These are phyloP conservation scores for Drusus annulatus DNA, from an alignment of 1,140 invertebrate species.

Conservation along the genomic window DNA sequence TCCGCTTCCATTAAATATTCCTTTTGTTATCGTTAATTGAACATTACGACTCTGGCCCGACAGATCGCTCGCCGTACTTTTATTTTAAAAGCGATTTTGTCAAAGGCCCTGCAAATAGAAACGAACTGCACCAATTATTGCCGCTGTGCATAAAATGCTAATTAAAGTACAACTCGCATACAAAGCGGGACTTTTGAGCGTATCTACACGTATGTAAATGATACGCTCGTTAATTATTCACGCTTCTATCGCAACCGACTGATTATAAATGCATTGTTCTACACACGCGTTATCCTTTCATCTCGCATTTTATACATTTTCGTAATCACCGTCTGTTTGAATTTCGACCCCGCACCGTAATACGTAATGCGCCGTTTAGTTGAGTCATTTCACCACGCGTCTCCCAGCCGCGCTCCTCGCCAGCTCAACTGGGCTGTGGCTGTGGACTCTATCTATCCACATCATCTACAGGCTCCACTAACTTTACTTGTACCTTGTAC, in stretches of 20 bases:
- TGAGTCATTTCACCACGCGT: neutral
- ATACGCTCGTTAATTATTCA: conserved; percentile 37
- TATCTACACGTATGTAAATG: conserved; percentile 16
- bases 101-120: too few relatives aligned
- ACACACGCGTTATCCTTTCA: conserved; percentile 25
- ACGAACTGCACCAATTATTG: conserved; percentile 4
- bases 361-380: conserved; percentile 5
- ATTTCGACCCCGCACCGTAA: neutral
- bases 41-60: too few relatives aligned
- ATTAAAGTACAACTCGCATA: neutral
- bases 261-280: conserved; percentile 36
- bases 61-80: too few relatives aligned
- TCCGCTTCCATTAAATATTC: too few relatives aligned
- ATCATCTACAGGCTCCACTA: too few relatives aligned
- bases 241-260: conserved; percentile 23
- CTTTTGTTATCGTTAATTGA: too few relatives aligned
- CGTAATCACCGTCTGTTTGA: conserved; percentile 6
- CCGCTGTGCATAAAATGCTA: conserved; percentile 26
- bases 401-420: neutral
- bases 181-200: neutral
- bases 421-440: too few relatives aligned
- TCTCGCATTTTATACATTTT: conserved; percentile 24
- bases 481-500: too few relatives aligned
- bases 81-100: too few relatives aligned
- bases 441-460: too few relatives aligned